Conservation (phyloP, 1,140 invertebrate species). For the Galleria mellonella region DNA sequence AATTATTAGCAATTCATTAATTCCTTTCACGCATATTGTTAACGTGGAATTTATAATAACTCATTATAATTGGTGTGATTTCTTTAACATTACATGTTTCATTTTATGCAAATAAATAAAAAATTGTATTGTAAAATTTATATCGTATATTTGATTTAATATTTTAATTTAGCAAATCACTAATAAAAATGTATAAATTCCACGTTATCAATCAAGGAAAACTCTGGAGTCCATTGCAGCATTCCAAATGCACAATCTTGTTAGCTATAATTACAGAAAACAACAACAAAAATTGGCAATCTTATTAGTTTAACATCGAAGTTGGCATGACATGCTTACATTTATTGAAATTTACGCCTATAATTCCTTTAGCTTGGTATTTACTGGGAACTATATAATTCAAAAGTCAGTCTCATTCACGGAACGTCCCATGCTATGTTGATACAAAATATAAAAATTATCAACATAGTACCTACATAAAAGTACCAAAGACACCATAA, state of each 20-base stretch:
- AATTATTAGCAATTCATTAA: conserved; percentile 44
- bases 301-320: conserved; percentile 25
- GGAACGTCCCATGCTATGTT: not conserved
- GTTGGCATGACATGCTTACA: conserved; percentile 44
- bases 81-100: not conserved
- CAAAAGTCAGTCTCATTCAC: not conserved
- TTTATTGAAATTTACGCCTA: not conserved
- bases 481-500: too few species aligned
- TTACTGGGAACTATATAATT: conserved; percentile 1
- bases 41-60: conserved; percentile 26
- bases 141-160: too few species aligned
- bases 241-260: conserved; percentile 30
- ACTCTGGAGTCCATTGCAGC: conserved; percentile 18
- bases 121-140: too few species aligned
- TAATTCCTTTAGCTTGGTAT: not conserved
- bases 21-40: conserved; percentile 7
- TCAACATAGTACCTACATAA: conserved; percentile 1
- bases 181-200: not conserved
- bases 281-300: conserved; percentile 30
- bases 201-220: not conserved
- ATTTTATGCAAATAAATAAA: not conserved
- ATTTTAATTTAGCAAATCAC: not conserved
- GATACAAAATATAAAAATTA: not conserved
- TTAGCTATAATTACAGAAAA: conserved; percentile 28
- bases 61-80: not conserved